A percentile compares a stretch with the other conserved stretches of the same genome.
Evolutionary conservation across 2,888 invertebrate genomes (phyloP).

Genomic region (Chymomyza fuscimana): DNA sequence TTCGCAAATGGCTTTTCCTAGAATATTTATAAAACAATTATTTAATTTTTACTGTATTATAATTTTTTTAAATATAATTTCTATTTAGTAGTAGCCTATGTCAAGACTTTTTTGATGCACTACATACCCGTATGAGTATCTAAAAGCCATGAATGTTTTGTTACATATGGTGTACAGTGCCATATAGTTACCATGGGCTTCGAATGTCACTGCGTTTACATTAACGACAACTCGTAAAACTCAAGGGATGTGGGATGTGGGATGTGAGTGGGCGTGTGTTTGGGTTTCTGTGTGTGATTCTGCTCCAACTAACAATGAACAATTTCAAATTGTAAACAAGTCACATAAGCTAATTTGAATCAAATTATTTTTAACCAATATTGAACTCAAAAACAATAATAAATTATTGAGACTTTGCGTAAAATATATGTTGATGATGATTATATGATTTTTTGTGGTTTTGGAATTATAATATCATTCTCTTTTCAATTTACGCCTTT

Average conservation of each 20-base stretch:
- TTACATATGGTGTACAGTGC: neutral
- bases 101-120: neutral
- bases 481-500: too few relatives aligned
- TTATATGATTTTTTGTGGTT: too few relatives aligned
- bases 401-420: too few relatives aligned
- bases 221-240: slow-evolving; percentile 1
- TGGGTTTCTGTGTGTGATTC: neutral
- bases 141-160: neutral
- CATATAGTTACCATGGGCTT: neutral
- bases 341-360: neutral
- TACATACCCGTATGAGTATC: neutral
- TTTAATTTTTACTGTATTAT: too few relatives aligned
- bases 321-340: neutral
- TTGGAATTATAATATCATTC: too few relatives aligned
- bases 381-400: too few relatives aligned
- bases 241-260: neutral
- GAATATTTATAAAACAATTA: too few relatives aligned
- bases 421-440: too few relatives aligned
- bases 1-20: too few relatives aligned
- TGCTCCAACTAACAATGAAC: too few relatives aligned
- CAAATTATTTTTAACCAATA: neutral
- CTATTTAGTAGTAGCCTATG: too few relatives aligned
- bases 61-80: too few relatives aligned
- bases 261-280: neutral
- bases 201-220: neutral